Percentiles rank a stretch among this genome's conserved stretches.
Conservation (phyloP, 1,140 invertebrate species). For the Whitmania pigra region DNA sequence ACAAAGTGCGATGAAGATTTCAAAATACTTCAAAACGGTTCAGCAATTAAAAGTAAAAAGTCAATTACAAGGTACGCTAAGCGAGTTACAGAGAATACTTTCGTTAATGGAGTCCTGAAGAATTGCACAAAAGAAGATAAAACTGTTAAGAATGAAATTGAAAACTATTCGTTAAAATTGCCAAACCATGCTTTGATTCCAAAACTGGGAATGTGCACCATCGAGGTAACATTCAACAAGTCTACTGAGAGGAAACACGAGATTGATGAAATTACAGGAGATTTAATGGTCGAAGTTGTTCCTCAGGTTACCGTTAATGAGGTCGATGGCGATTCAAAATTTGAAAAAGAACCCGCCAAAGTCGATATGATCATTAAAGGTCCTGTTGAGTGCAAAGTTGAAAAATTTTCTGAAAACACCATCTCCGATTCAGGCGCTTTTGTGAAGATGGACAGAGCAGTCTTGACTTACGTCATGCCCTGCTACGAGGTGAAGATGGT, state of each 20-base stretch:
- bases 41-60: neutral
- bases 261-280: constrained; percentile 26
- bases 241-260: constrained; percentile 33
- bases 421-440: neutral
- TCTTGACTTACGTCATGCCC: neutral
- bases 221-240: constrained; percentile 22
- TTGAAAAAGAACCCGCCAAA: neutral
- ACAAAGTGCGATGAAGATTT: neutral
- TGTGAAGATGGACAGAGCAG: neutral
- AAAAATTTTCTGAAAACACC: neutral
- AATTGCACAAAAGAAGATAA: constrained; percentile 5
- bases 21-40: neutral
- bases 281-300: neutral
- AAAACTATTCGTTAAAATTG: constrained; percentile 16
- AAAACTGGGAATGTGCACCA: neutral
- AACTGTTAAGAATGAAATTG: constrained; percentile 11
- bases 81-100: neutral
- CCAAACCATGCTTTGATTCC: constrained; percentile 15
- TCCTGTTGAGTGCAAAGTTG: neutral
- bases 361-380: neutral
- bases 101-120: constrained; percentile 5
- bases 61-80: constrained; percentile 2
- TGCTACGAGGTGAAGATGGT: neutral
- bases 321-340: neutral
- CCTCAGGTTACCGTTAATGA: neutral